Percentiles rank a stretch among this genome's conserved stretches.
These are phyloP conservation scores for Plusia festucae DNA, from an alignment of 2,888 invertebrate genomes.

Conservation along the genomic window DNA sequence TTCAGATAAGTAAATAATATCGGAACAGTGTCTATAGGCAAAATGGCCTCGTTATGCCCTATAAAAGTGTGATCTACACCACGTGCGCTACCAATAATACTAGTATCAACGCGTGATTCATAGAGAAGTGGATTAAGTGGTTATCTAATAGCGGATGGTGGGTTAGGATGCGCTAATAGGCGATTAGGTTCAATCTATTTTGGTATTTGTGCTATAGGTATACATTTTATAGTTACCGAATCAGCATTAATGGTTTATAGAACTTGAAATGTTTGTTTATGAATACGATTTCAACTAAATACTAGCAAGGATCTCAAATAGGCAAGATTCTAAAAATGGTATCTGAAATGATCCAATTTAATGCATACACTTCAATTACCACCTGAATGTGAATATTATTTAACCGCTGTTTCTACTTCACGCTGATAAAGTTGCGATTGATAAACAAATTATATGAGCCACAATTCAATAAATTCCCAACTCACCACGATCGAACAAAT, in stretches of 20 bases:
- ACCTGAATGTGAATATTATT: too few species aligned
- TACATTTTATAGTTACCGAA: background rate
- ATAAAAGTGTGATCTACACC: slow-evolving; percentile 37
- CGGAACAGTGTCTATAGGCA: too few species aligned
- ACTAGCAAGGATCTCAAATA: too few species aligned
- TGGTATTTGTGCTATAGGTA: background rate
- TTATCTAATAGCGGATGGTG: slow-evolving; percentile 45
- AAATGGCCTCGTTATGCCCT: background rate
- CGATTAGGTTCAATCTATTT: slow-evolving; percentile 23
- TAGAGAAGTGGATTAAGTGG: slow-evolving; percentile 53
- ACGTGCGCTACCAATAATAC: slow-evolving; percentile 55
- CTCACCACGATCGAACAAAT: slow-evolving; percentile 19
- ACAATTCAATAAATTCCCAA: slow-evolving; percentile 16
- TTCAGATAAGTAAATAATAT: too few species aligned
- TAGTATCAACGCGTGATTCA: slow-evolving; percentile 59
- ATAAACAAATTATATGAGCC: slow-evolving; percentile 15
- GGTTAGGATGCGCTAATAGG: slow-evolving; percentile 20
- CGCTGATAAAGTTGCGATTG: too few species aligned
- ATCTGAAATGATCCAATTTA: too few species aligned
- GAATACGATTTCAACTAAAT: background rate
- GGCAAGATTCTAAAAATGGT: too few species aligned
- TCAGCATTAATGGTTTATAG: background rate
- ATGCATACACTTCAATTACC: too few species aligned
- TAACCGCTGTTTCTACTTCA: too few species aligned
- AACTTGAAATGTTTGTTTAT: background rate